A percentile compares a stretch with the other conserved stretches of the same genome.
phyloP scores from a whole-genome alignment of 2,888 invertebrate species.

The Metacarcinus magister region DNA sequence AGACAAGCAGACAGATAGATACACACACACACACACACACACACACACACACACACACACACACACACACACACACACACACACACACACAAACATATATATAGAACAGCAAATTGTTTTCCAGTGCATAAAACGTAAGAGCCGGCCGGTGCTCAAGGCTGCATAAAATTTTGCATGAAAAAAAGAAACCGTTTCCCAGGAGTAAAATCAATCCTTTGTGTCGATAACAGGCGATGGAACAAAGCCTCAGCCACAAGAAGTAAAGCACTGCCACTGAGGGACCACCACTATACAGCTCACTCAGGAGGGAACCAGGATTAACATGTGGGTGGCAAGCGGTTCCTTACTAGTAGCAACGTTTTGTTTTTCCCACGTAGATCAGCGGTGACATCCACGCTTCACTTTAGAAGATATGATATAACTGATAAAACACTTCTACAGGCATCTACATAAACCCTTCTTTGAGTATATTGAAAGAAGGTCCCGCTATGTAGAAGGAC shows the following conservation, averaged over 20 bases:
- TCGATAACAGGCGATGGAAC: not conserved
- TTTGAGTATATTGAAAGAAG: too few species aligned
- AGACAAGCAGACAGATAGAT: not conserved
- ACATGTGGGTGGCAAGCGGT: not conserved
- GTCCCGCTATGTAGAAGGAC: too few species aligned
- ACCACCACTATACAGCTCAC: not conserved
- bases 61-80: constrained; percentile 5
- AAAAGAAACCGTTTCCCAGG: not conserved
- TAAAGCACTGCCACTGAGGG: not conserved
- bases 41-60: constrained; percentile 6
- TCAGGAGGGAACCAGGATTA: too few species aligned
- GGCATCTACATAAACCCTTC: too few species aligned
- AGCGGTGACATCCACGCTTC: too few species aligned
- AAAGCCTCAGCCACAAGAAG: not conserved
- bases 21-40: constrained; percentile 15
- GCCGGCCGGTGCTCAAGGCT: not conserved
- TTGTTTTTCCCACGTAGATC: not conserved
- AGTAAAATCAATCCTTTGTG: not conserved
- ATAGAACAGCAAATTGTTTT: not conserved
- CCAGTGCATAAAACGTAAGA: not conserved
- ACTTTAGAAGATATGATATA: too few species aligned
- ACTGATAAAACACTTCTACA: too few species aligned
- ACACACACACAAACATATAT: not conserved
- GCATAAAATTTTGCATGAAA: not conserved
- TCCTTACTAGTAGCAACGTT: not conserved